Conservation (phyloP, 2,888 invertebrate genomes). For the Drosophila cyrtoloma region DNA sequence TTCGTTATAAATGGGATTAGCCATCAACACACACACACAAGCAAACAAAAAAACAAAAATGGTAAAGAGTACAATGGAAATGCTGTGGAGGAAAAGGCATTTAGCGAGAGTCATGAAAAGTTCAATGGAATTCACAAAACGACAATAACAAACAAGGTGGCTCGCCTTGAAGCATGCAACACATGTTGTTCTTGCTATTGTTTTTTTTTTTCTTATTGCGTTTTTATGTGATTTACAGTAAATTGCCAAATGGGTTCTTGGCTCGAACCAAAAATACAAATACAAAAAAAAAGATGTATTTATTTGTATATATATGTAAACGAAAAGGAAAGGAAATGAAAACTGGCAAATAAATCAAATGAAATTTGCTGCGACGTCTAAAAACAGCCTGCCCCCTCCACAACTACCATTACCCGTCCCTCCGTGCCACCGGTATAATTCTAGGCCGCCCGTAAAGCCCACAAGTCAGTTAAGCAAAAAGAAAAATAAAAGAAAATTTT, state of each 20-base stretch:
- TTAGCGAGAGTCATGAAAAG: constrained; percentile 28
- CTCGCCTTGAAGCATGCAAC: constrained; percentile 59
- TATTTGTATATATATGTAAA: neutral
- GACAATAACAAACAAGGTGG: constrained; percentile 18
- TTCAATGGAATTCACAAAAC: constrained; percentile 50
- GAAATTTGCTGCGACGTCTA: constrained; percentile 72
- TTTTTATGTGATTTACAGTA: constrained; percentile 68
- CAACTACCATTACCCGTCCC: neutral
- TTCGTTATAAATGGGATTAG: constrained; percentile 1
- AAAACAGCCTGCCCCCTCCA: neutral
- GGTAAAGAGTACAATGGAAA: constrained; percentile 12
- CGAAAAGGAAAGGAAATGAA: constrained; percentile 67
- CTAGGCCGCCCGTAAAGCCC: constrained; percentile 37
- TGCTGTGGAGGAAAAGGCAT: constrained; percentile 5
- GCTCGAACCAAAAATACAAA: constrained; percentile 13
- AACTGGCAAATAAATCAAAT: constrained; percentile 80
- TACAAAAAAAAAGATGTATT: neutral
- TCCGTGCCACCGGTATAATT: neutral
- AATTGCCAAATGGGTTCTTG: constrained; percentile 66
- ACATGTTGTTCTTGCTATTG: constrained; percentile 35
- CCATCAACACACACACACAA: neutral
- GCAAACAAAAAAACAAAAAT: neutral
- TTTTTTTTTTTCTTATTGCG: constrained; percentile 17
- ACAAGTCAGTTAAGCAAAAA: constrained; percentile 72
- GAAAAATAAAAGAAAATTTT: constrained; percentile 51